phyloP scores from a whole-genome alignment of 2,888 invertebrate species.

The Belgica antarctica region DNA sequence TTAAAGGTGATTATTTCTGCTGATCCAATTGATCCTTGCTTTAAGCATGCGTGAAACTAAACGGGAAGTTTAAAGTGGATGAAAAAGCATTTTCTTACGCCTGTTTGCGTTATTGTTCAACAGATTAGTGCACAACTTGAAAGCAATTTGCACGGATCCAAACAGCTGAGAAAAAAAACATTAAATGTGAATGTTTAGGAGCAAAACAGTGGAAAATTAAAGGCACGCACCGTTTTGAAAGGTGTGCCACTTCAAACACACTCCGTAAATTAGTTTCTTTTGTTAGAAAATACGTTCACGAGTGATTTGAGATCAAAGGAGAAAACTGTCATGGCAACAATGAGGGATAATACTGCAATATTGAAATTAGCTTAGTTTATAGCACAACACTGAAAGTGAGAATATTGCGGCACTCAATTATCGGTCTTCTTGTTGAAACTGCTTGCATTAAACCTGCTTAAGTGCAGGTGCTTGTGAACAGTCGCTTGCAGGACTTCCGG shows the following conservation, averaged over 20 bases:
- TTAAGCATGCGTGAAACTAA: constrained; percentile 7
- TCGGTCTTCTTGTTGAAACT: no score
- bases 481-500: no score
- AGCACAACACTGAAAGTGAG: no score
- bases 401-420: no score
- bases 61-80: neutral
- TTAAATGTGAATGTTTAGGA: neutral
- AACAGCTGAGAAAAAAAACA: neutral
- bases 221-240: neutral
- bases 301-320: neutral
- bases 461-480: no score
- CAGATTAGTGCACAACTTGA: neutral
- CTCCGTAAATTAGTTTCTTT: neutral
- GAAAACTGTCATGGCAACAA: no score
- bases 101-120: neutral
- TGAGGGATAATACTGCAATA: no score
- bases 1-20: neutral
- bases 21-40: neutral
- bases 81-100: constrained; percentile 6
- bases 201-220: neutral
- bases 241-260: neutral
- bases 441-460: no score
- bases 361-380: no score
- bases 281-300: constrained; percentile 21
- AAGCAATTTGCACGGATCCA: constrained; percentile 13